A percentile compares a stretch with the other conserved stretches of the same genome.
These are phyloP conservation scores for Laticauda laticaudata DNA, from an alignment of 2,113 vertebrate species.

Conservation along the genomic window DNA sequence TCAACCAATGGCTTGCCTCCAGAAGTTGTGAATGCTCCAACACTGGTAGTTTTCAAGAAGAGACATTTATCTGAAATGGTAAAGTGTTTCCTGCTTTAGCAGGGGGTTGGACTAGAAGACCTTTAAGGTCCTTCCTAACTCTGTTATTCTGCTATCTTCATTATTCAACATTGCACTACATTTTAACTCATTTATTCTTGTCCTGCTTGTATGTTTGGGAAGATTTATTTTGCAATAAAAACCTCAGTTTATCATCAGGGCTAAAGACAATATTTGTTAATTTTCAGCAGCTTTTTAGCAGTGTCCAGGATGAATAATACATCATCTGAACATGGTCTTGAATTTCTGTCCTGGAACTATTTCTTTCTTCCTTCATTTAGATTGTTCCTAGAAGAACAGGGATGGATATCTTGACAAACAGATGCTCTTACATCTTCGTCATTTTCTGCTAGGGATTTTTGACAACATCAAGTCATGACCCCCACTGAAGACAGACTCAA, in stretches of 20 bases:
- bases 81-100: not conserved
- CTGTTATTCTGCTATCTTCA: not conserved
- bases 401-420: not conserved
- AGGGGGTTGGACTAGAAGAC: not conserved
- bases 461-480: rapidly evolving
- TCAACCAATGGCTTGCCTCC: not conserved
- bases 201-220: not conserved
- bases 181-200: not conserved
- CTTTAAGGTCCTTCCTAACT: no score
- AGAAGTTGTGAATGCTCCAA: not conserved
- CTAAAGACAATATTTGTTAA: not conserved
- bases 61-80: not conserved
- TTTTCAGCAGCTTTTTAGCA: not conserved
- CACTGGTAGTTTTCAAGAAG: not conserved
- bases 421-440: not conserved
- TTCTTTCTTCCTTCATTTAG: not conserved
- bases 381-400: not conserved
- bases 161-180: not conserved
- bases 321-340: not conserved
- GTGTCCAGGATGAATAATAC: not conserved
- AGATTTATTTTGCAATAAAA: not conserved
- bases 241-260: not conserved
- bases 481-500: not conserved
- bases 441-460: not conserved
- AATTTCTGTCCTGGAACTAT: not conserved